Evolutionary conservation across 1,140 invertebrate genomes (phyloP).

Genomic region (Laupala kohalensis): DNA sequence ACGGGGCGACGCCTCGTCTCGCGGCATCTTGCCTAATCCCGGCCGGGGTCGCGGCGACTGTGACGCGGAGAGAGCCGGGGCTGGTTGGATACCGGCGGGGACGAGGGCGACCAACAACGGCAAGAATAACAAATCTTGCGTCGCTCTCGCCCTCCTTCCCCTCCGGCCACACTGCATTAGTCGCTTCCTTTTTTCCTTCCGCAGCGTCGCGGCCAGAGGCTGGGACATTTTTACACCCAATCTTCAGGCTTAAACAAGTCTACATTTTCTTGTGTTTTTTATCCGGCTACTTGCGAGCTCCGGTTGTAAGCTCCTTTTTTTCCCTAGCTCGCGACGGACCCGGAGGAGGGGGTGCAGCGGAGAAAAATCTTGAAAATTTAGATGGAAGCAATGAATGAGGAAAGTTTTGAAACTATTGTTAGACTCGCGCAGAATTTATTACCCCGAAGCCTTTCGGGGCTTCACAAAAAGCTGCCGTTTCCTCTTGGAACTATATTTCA

Average conservation of each 20-base stretch:
- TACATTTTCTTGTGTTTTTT: background rate
- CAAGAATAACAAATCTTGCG: background rate
- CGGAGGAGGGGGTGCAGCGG: background rate
- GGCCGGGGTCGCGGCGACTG: background rate
- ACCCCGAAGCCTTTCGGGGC: background rate
- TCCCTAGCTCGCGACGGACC: background rate
- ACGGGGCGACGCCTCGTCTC: background rate
- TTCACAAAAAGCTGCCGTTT: background rate
- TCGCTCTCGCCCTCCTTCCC: background rate
- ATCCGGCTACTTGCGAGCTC: background rate
- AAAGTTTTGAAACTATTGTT: background rate
- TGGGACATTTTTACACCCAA: background rate
- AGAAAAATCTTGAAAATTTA: background rate
- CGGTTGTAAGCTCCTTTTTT: background rate
- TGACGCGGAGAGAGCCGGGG: background rate
- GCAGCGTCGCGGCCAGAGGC: background rate
- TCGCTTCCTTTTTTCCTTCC: background rate
- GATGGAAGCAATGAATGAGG: background rate
- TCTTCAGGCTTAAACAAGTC: background rate
- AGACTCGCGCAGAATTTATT: background rate
- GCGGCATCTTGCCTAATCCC: background rate
- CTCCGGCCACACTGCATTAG: background rate
- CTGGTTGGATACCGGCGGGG: no score
- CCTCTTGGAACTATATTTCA: background rate
- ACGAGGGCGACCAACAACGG: background rate